phyloP scores from a whole-genome alignment of 2,797 vertebrate genomes.

The Lutjanus campechanus region DNA sequence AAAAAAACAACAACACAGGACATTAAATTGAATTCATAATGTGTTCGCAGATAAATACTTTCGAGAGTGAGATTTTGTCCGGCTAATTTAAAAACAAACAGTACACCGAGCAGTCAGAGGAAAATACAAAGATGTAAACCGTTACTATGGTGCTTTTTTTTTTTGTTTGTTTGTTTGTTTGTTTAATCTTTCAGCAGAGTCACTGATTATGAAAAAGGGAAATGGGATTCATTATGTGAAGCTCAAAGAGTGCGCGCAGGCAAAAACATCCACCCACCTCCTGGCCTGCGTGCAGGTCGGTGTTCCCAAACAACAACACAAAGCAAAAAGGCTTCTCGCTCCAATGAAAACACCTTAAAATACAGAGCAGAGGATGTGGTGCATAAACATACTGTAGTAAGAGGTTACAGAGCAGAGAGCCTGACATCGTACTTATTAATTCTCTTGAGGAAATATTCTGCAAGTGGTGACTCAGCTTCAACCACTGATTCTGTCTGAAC shows the following conservation, averaged over 20 bases:
- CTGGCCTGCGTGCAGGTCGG: slow-evolving; percentile 10
- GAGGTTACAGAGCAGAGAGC: slow-evolving; percentile 11
- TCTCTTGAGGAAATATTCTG: slow-evolving; percentile 8
- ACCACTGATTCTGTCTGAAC: not conserved
- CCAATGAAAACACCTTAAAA: slow-evolving; percentile 15
- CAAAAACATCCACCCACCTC: slow-evolving; percentile 46
- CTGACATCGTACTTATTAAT: not conserved
- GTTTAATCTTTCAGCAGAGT: slow-evolving; percentile 14
- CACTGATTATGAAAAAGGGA: slow-evolving; percentile 39
- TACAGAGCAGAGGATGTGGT: not conserved
- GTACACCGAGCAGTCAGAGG: not conserved
- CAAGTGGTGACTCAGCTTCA: not conserved
- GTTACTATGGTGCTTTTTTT: slow-evolving; percentile 11
- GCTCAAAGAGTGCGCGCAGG: slow-evolving; percentile 34
- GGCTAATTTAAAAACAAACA: slow-evolving; percentile 38
- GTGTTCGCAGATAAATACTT: slow-evolving; percentile 21
- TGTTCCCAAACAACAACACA: slow-evolving; percentile 24
- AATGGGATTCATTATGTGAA: slow-evolving; percentile 57
- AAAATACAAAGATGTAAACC: not conserved
- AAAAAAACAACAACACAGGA: too few relatives aligned
- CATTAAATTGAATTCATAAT: slow-evolving; percentile 35
- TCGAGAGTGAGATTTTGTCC: slow-evolving; percentile 2
- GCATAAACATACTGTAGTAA: not conserved
- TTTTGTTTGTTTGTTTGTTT: slow-evolving; percentile 10
- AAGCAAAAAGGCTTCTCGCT: slow-evolving; percentile 28